Conservation (phyloP, 1,140 invertebrate genomes). For the Caerostris darwini region DNA sequence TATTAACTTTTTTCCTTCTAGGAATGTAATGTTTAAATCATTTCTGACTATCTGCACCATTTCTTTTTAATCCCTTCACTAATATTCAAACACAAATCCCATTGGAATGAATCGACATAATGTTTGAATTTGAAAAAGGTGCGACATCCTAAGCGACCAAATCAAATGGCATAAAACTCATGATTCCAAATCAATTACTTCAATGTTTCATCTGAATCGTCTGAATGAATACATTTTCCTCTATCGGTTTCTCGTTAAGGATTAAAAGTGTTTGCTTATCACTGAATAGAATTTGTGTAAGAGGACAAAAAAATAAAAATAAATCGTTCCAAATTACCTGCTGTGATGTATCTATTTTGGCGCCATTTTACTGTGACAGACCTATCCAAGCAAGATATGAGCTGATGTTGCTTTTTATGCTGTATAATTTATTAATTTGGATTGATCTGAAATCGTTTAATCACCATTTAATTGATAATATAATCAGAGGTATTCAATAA, state of each 20-base stretch:
- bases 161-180: not conserved
- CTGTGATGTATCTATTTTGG: not conserved
- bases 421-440: not conserved
- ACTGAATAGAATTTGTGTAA: not conserved
- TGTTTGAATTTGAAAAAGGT: no score
- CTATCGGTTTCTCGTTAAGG: constrained; percentile 17
- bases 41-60: no score
- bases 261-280: not conserved
- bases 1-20: no score
- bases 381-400: not conserved
- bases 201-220: not conserved
- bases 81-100: no score
- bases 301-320: not conserved
- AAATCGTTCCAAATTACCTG: not conserved
- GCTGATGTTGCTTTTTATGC: not conserved
- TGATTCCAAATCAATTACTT: constrained; percentile 23
- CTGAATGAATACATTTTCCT: not conserved
- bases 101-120: no score
- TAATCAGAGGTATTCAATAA: not conserved
- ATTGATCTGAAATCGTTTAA: not conserved
- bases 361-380: not conserved
- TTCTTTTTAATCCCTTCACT: no score
- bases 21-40: no score
- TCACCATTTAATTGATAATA: not conserved
- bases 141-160: no score